Evolutionary conservation across 2,888 invertebrate species (phyloP).

Genomic region (Notodonta dromedarius): DNA sequence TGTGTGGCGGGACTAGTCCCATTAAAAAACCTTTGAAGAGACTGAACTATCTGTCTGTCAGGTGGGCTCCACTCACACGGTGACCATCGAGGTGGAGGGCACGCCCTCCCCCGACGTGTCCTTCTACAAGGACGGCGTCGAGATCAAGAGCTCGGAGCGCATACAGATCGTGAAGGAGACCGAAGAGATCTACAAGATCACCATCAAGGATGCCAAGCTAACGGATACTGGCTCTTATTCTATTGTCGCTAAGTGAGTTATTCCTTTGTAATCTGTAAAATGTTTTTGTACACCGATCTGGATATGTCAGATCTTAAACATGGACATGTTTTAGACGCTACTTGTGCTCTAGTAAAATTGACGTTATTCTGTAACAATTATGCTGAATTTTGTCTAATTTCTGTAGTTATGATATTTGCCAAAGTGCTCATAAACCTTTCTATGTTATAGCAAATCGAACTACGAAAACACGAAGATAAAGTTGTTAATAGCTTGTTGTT

Average conservation of each 20-base stretch:
- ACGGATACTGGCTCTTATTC: conserved; percentile 95
- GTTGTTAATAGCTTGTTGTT: neutral
- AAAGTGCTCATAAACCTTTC: too few relatives aligned
- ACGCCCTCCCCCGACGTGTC: conserved; percentile 91
- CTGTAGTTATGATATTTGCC: too few relatives aligned
- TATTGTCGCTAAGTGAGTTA: conserved; percentile 87
- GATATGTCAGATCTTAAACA: neutral
- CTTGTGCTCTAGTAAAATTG: too few relatives aligned
- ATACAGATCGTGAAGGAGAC: conserved; percentile 89
- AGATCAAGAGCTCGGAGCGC: conserved; percentile 88
- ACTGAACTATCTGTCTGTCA: conserved; percentile 23
- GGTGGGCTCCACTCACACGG: conserved; percentile 88
- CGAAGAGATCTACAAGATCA: conserved; percentile 87
- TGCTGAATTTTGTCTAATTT: too few relatives aligned
- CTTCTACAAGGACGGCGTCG: conserved; percentile 95
- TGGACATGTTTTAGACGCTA: neutral
- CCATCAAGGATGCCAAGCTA: conserved; percentile 88
- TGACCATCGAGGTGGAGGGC: conserved; percentile 93
- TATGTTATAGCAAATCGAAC: neutral
- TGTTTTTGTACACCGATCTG: neutral
- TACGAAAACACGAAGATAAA: neutral
- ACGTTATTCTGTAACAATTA: too few relatives aligned
- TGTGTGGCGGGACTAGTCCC: too few relatives aligned
- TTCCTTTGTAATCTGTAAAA: neutral
- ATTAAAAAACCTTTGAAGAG: too few relatives aligned